Conservation (phyloP, 2,113 vertebrate genomes). For the Lampris megalopsis region DNA sequence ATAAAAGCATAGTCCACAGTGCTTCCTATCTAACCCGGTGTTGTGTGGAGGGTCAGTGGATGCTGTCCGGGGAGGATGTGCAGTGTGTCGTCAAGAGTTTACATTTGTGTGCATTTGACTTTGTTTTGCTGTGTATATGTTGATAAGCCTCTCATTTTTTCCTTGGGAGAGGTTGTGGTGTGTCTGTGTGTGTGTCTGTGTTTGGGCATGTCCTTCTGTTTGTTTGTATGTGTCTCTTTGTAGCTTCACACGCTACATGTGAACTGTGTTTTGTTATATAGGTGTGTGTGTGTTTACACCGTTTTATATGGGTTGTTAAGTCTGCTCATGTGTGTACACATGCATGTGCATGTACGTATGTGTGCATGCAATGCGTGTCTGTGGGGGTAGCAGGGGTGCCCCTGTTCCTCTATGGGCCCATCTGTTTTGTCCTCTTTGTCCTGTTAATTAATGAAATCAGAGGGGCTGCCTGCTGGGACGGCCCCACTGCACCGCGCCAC, state of each 20-base stretch:
- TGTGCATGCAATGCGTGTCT: conserved; percentile 33
- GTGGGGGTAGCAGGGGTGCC: conserved; percentile 70
- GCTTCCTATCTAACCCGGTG: conserved; percentile 37
- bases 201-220: conserved; percentile 13
- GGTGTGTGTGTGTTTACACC: conserved; percentile 34
- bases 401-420: conserved; percentile 77
- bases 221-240: conserved; percentile 31
- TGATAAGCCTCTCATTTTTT: background rate
- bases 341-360: background rate
- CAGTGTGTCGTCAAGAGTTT: conserved; percentile 14
- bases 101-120: conserved; percentile 8
- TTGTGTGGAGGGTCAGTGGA: conserved; percentile 32
- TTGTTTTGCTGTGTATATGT: background rate
- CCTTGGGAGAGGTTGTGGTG: background rate
- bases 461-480: conserved; percentile 80
- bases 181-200: background rate
- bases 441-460: conserved; percentile 85
- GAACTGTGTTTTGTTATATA: background rate
- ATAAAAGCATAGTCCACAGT: conserved; percentile 47
- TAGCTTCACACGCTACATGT: background rate
- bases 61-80: conserved; percentile 40
- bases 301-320: conserved; percentile 21
- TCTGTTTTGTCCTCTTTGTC: conserved; percentile 85
- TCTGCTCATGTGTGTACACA: conserved; percentile 23
- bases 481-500: conserved; percentile 68